Evolutionary conservation across 2,888 invertebrate species (phyloP), one percentile per base, ranked within the genome.

Genomic region (Drosophila neonasuta): DNA sequence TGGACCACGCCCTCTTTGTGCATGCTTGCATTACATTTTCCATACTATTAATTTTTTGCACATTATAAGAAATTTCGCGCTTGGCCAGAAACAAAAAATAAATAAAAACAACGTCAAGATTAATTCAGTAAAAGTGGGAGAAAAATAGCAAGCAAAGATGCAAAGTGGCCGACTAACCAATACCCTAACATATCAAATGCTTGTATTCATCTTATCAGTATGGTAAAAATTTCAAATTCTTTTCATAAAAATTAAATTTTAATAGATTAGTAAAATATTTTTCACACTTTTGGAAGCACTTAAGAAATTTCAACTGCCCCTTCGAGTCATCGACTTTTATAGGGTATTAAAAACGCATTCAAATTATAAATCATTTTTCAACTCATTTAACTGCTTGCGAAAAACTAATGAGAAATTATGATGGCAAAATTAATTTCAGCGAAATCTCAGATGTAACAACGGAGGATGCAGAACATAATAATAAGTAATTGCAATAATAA

Each of bases 321-420:
- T 34, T 34, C 5, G 1, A 24, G 34, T 11, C 4, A 11, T n/a
- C 17, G 8, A 10, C 13, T 10, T 5, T 4, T 62, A 45, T 44
- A 66, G 77, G 59, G 73, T 63, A 76, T 66, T 10, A 0, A 15
- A 2, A 30, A 29, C 30, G 46, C 32, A n/a, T 39, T 49, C 42
- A 72, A 71, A 65, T 65, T 80, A 71, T 86, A 81, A 77, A 74
- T 86, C 68, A 87, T 71, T 85, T 86, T 77, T 62, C 82, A 86
- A 81, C 72, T 79, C 81, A 87, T 82, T 82, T 78, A 84, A 83
- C 80, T 75, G 68, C 68, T 68, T 63, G 66, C 64, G 62, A 74
- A 71, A 68, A 75, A 65, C 75, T 74, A 73, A 75, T 73, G 73
- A 73, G 75, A 79, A 77, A 77, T 77, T 69, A 74, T 77, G 80